Base-by-base conservation (phyloP, 2,113 vertebrate genomes). In the Chelonoidis abingdonii region DNA sequence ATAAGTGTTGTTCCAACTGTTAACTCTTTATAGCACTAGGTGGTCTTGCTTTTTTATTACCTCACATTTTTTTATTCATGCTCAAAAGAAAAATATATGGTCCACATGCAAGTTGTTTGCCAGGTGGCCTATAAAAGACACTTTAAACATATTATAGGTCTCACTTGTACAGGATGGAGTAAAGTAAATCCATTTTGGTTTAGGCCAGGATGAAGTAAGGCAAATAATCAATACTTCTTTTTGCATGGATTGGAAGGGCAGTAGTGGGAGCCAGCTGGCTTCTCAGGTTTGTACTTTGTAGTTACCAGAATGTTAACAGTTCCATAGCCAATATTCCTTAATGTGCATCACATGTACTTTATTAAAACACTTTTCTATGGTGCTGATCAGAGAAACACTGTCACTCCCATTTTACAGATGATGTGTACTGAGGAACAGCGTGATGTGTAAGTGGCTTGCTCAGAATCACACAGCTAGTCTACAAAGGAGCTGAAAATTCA, bases 401-500 rank as follows among this genome's bases (percentile, higher is more conserved):
- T 3, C 44, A 83, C 90, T 41, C 85, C 86, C 27, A 83, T 50
- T 89, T 57, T 83, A 83, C 5, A 88, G 82, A 87, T 83, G 16
- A 49, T 1, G 54, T 88, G 22, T 10, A 72, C 87, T 91, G 82
- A 96, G 89, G 38, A 92, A 93, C 12, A 91, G 25, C 72, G 38
- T 0, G 8, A 22, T 79, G 78, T 76, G 21, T 41, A 85, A 83
- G 82, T 72, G 56, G 83, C 83, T 92, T 96, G 87, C 81, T 94
- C 65, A 78, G 86, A 79, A 50, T 88, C 78, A 87, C n/a, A 9
- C n/a, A 87, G 14, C 21, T 84, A 87, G 14, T 80, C 80, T 88
- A 52, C 29, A 93, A 86, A 8, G 91, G n/a, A 90, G 59, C 17
- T 90, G 93, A 95, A 96, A 76, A 92, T 19, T 91, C 81, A 94